Conservation (phyloP, 2,888 invertebrate species). For the Orthonychiurus folsomi region DNA sequence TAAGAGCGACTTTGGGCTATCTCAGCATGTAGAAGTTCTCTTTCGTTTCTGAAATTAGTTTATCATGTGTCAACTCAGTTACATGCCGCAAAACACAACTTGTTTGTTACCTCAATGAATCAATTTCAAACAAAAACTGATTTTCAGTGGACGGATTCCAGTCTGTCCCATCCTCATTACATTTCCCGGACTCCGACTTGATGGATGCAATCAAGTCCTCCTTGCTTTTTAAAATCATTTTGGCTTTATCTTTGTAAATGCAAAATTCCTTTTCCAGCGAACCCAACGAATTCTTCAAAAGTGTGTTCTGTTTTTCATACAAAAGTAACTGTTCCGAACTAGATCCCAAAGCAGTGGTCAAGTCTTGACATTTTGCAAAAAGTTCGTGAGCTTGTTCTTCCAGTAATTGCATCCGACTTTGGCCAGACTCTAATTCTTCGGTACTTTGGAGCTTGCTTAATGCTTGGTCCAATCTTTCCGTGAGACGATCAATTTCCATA, state of each 20-base stretch:
- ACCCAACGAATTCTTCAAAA: constrained; percentile 25
- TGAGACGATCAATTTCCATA: constrained; percentile 22
- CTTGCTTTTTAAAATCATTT: constrained; percentile 65
- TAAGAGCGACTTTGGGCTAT: constrained; percentile 46
- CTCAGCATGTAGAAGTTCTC: constrained; percentile 53
- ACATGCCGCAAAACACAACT: too few relatives aligned
- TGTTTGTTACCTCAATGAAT: constrained; percentile 2
- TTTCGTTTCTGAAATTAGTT: constrained; percentile 48
- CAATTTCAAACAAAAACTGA: constrained; percentile 17
- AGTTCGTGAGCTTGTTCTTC: constrained; percentile 33
- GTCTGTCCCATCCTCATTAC: neutral
- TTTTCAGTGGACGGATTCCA: constrained; percentile 16
- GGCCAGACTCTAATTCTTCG: constrained; percentile 28
- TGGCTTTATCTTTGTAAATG: constrained; percentile 69
- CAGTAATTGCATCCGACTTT: constrained; percentile 32
- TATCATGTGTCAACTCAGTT: too few relatives aligned
- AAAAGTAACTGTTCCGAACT: constrained; percentile 17
- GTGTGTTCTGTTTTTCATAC: constrained; percentile 25
- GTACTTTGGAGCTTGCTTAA: constrained; percentile 30
- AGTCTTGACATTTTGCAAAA: constrained; percentile 18
- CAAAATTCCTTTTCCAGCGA: constrained; percentile 52
- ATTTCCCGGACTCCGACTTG: constrained; percentile 40
- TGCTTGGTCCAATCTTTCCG: constrained; percentile 30
- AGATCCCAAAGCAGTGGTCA: constrained; percentile 17
- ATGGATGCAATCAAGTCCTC: constrained; percentile 61